A percentile compares a stretch with the other conserved stretches of the same genome.
These are phyloP conservation scores for Oscheius sp. DNA, from an alignment of 2,888 invertebrate genomes.

Conservation along the genomic window DNA sequence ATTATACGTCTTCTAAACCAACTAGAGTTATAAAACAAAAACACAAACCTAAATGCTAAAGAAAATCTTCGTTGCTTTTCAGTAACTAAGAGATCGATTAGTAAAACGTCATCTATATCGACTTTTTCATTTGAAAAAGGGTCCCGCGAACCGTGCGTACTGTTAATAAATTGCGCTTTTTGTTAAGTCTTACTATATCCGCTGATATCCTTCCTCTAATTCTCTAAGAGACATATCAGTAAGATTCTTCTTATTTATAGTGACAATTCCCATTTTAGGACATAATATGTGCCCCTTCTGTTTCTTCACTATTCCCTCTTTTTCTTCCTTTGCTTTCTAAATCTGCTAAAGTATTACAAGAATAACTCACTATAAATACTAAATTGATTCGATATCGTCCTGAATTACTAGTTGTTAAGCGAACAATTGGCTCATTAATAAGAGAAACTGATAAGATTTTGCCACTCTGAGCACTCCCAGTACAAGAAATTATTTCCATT, in stretches of 20 bases:
- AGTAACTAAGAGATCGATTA: not conserved
- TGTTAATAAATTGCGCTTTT: not conserved
- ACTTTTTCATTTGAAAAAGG: not conserved
- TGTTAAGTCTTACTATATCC: too few relatives aligned
- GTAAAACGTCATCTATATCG: not conserved
- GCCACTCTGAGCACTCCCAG: not conserved
- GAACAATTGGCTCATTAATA: not conserved
- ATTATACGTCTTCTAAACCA: not conserved
- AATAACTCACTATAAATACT: not conserved
- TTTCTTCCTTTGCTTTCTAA: too few relatives aligned
- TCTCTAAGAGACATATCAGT: not conserved
- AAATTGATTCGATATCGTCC: not conserved
- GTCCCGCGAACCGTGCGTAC: not conserved
- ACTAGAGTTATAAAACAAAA: not conserved
- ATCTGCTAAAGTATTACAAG: not conserved
- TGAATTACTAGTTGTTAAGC: not conserved
- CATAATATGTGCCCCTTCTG: not conserved
- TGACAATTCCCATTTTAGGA: not conserved
- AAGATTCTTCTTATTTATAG: not conserved
- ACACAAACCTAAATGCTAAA: not conserved
- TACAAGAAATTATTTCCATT: not conserved
- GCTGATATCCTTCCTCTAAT: not conserved
- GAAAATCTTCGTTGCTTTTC: not conserved
- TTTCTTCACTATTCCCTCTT: too few relatives aligned
- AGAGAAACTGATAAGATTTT: not conserved